Conservation (phyloP, 92 coral and sea anemone genomes). For the Phymanthus crucifer region DNA sequence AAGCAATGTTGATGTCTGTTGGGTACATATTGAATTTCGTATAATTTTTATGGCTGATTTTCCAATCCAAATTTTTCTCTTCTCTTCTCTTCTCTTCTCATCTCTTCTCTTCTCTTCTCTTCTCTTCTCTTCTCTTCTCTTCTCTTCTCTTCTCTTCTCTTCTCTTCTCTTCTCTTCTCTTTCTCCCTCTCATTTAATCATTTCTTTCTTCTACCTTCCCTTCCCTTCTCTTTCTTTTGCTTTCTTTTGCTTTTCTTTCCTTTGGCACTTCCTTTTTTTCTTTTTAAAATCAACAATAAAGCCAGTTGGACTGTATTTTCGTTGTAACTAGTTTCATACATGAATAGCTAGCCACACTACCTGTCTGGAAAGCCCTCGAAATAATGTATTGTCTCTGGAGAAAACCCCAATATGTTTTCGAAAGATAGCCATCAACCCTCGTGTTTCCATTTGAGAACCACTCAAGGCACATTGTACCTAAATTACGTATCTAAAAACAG, state of each 20-base stretch:
- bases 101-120: not conserved
- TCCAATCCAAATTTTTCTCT: too few species aligned
- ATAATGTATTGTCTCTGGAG: not conserved
- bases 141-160: not conserved
- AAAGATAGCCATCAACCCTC: not conserved
- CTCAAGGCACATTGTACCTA: not conserved
- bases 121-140: not conserved
- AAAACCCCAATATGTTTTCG: not conserved
- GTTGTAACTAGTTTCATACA: not conserved
- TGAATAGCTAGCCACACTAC: not conserved
- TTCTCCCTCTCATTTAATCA: too few species aligned
- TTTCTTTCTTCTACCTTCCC: not conserved
- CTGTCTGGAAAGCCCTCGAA: not conserved
- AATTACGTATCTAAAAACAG: not conserved
- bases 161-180: not conserved
- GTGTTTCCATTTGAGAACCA: not conserved
- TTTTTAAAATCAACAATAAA: too few species aligned
- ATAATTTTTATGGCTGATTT: too few species aligned
- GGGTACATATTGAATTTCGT: not conserved
- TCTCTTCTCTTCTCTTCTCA: too few species aligned
- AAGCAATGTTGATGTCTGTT: not conserved
- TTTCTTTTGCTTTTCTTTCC: not conserved
- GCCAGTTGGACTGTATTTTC: not conserved
- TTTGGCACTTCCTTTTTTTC: not conserved
- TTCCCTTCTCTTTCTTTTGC: not conserved